phyloP scores from a whole-genome alignment of 2,797 vertebrate genomes.

The Synanceia verrucosa region DNA sequence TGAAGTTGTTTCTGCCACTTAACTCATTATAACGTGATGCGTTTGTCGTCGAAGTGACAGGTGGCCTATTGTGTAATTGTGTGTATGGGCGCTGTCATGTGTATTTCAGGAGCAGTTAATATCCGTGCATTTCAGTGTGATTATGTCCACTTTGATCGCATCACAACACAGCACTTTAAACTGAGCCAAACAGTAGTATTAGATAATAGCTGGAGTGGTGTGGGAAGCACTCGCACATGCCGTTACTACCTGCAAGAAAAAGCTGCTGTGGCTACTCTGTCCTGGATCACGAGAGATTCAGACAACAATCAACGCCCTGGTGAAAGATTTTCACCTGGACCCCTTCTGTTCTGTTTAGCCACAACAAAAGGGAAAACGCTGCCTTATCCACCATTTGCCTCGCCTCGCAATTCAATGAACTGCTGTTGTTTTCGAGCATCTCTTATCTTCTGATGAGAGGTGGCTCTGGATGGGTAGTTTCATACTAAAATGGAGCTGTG shows the following conservation, averaged over 20 bases:
- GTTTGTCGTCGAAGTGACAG: slow-evolving; percentile 6
- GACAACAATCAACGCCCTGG: not conserved
- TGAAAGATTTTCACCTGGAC: slow-evolving; percentile 30
- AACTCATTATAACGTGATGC: not conserved
- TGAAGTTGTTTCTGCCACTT: not conserved
- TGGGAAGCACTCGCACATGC: slow-evolving; percentile 1
- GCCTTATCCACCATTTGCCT: slow-evolving; percentile 37
- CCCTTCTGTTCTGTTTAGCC: slow-evolving; percentile 35
- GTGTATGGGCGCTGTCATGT: not conserved
- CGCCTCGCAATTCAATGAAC: slow-evolving; percentile 41
- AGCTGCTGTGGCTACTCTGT: slow-evolving; percentile 3
- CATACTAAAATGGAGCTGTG: slow-evolving; percentile 51
- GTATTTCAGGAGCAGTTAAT: not conserved
- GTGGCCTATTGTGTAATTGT: not conserved
- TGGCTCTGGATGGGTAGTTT: slow-evolving; percentile 48
- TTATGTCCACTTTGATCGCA: slow-evolving; percentile 26
- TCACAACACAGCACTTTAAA: slow-evolving; percentile 13
- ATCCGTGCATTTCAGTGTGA: not conserved
- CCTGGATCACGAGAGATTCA: slow-evolving; percentile 7
- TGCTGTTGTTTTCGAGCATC: slow-evolving; percentile 46
- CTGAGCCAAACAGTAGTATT: not conserved
- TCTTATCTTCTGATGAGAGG: slow-evolving; percentile 36
- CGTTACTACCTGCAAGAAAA: slow-evolving; percentile 21
- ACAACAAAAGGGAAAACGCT: slow-evolving; percentile 32
- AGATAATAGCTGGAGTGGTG: slow-evolving; percentile 5